A percentile compares a stretch with the other conserved stretches of the same genome.
These are phyloP conservation scores for Shinisaurus crocodilurus DNA, from an alignment of 2,113 vertebrate genomes.

Conservation along the genomic window DNA sequence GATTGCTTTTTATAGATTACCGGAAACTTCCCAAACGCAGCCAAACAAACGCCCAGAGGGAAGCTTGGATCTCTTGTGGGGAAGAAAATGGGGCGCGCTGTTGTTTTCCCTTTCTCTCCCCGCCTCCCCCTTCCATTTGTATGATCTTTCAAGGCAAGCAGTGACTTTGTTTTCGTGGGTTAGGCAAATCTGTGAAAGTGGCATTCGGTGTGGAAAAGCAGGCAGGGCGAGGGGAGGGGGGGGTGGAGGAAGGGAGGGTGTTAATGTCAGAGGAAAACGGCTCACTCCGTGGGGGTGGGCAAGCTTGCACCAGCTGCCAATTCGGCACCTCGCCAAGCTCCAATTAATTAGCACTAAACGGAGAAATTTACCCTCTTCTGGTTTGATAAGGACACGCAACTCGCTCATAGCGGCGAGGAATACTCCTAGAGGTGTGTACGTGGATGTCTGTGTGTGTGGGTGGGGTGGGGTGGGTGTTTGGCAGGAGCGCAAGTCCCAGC, in stretches of 20 bases:
- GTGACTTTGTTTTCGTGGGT: neutral
- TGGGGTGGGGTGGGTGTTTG: neutral
- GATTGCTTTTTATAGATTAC: neutral
- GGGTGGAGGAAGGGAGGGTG: no score
- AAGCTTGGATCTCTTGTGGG: neutral
- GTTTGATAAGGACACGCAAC: neutral
- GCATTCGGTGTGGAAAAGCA: neutral
- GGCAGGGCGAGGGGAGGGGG: accelerated
- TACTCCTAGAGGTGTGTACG: neutral
- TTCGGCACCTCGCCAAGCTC: neutral
- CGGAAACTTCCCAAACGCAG: conserved; percentile 19
- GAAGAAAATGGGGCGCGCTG: neutral
- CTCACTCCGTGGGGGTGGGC: neutral
- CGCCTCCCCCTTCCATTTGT: neutral
- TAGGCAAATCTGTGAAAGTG: neutral
- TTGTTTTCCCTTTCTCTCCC: neutral
- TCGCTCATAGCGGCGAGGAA: neutral
- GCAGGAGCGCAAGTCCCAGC: neutral
- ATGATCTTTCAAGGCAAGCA: neutral
- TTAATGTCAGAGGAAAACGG: neutral
- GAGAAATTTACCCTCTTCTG: neutral
- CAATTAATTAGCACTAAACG: conserved; percentile 32
- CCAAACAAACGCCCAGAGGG: neutral
- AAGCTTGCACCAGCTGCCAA: neutral
- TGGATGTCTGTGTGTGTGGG: no score